Base-by-base conservation (phyloP, 2,888 invertebrate species). In the Dioctria linearis region DNA sequence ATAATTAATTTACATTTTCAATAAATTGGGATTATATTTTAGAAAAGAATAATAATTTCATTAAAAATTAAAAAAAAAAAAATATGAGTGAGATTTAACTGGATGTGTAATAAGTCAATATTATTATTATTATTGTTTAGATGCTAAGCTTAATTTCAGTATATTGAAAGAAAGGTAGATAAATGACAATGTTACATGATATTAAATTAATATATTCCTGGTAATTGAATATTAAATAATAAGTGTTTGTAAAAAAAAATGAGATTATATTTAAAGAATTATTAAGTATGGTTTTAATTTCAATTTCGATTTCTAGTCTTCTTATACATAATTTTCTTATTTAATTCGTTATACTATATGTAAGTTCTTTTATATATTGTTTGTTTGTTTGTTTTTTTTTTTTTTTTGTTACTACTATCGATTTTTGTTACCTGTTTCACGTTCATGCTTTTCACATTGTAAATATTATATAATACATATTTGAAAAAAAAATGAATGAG, bases 101-200 rank as follows among this genome's bases (percentile, higher is more conserved):
- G 82, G 76, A 80, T 79, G 79, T 80, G 25, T 25, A 25, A 25
- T 25, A 82, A 82, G 82, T 82, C 80, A 82, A 82, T 82, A 79
- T 73, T 78, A 51, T 49, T 82, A 79, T 73, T 78, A 51, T 49
- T 66, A 39, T 25, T 25, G 25, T 25, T 25, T 76, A 63, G 43
- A 9, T 5, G 39, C 9, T 73, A 73, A 51, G 42, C 8, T 73
- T 42, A 57, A 25, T 61, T 39, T 61, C n/a, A 39, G 54, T 54
- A 11, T 54, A 54, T 54, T 54, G 5, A 51, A 51, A 9, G 59
- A 37, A 8, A 25, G 40, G 37, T 76, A 63, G 51, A 63, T 43
- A 76, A 76, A 63, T 76, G 61, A 76, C 76, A 76, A 25, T 63
- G 76, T 76, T 76, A 63, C 13, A 11, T 76, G 76, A 63, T 57